Percentiles rank a stretch among this genome's conserved stretches.
Evolutionary conservation across 1,140 invertebrate species (phyloP).

Genomic region (Philopotamus ludificatus): DNA sequence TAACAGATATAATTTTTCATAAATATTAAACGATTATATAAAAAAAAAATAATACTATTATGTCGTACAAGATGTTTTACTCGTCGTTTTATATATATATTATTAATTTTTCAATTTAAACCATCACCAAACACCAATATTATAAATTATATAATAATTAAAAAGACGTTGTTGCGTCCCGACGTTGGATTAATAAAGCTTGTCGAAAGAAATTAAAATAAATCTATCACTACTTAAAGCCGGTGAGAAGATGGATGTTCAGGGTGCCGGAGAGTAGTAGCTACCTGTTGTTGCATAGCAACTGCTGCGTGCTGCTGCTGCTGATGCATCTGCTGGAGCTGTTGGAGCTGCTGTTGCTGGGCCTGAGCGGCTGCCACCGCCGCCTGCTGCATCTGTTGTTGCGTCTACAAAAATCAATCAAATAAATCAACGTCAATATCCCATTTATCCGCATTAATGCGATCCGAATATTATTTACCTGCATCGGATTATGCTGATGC

Average conservation of each 20-base stretch:
- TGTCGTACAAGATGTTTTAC: too few relatives aligned
- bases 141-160: too few relatives aligned
- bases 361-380: constrained; percentile 23
- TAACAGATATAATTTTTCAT: too few relatives aligned
- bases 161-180: too few relatives aligned
- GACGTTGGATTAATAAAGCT: not conserved
- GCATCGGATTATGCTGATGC: constrained; percentile 24
- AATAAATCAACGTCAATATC: not conserved
- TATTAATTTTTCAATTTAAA: too few relatives aligned
- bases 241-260: not conserved
- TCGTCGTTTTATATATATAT: too few relatives aligned
- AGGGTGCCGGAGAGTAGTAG: not conserved
- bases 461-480: too few relatives aligned
- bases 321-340: constrained; percentile 31
- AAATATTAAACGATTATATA: too few relatives aligned
- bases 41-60: too few relatives aligned
- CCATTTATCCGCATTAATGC: too few relatives aligned
- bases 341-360: constrained; percentile 33
- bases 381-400: constrained; percentile 32
- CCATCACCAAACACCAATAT: too few relatives aligned
- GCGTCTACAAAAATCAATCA: constrained; percentile 12
- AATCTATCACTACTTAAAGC: not conserved
- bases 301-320: constrained; percentile 31
- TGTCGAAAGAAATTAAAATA: not conserved
- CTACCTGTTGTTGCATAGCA: constrained; percentile 27